Conservation (phyloP, 2,113 vertebrate genomes). For the Lophura nycthemera region DNA sequence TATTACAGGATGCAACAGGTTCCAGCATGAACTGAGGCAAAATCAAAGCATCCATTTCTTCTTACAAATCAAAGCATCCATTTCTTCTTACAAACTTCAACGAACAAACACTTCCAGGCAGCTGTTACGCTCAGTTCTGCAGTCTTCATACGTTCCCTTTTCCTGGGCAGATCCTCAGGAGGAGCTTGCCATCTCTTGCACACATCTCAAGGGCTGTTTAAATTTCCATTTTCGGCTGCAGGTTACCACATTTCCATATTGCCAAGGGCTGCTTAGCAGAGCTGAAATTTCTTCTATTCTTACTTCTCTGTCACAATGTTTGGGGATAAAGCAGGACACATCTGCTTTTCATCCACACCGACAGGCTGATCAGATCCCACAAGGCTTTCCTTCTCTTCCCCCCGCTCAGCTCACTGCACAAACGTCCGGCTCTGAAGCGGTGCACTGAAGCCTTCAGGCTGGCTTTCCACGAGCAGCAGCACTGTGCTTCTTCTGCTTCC, state of each 20-base stretch:
- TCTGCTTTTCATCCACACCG: neutral
- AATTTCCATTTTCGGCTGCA: neutral
- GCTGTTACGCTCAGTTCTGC: neutral
- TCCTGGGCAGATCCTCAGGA: neutral
- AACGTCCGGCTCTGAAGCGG: neutral
- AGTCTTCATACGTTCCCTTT: neutral
- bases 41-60: neutral
- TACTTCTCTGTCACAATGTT: neutral
- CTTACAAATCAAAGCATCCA: neutral
- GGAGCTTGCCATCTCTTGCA: neutral
- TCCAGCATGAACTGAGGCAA: neutral
- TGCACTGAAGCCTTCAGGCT: neutral
- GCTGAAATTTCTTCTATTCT: neutral
- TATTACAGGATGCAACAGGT: neutral
- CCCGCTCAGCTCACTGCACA: neutral
- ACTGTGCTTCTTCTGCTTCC: neutral
- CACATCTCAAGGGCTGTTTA: neutral
- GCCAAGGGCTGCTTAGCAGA: neutral
- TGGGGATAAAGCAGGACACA: neutral
- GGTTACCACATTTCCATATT: conserved; percentile 4
- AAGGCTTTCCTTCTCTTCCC: neutral
- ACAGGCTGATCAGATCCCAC: neutral
- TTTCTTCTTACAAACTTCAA: neutral
- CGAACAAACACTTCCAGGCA: neutral
- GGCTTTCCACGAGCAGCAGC: neutral